Evolutionary conservation across 2,888 invertebrate species (phyloP), one percentile per base, ranked within the genome.

Genomic region (Siphlonurus alternatus): DNA sequence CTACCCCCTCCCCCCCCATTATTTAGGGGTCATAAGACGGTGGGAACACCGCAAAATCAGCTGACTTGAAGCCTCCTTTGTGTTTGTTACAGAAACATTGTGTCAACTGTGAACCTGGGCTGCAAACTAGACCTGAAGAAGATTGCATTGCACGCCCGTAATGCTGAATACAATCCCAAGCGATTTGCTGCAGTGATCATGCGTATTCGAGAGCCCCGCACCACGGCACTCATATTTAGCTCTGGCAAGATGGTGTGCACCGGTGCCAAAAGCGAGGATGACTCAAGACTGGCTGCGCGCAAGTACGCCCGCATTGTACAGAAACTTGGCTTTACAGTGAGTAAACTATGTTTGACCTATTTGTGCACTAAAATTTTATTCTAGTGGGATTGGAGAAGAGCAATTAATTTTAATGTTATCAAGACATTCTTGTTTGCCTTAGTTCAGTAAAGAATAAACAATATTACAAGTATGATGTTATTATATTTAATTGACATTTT

Each of bases 111-210:
- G 0, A 98, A 96, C 76, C 78, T 99, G 63, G 91, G 88, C 71
- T 96, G 96, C 75, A 93, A 93, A 77, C 78, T 98, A 69, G 97
- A 99, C 74, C 79, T 99, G 66, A 97, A 98, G 73, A 93, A 92
- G 77, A 99, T 99, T 70, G 97, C 98, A 0, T 78, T 98, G 1
- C 96, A 96, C 75, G 97, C 98, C 0, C 86, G 98, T 74, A 99
- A 99, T 79, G 98, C 98, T 1, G 98, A 99, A 76, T 99, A 98
- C 74, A 99, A 99, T 76, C 98, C 98, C 7, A 98, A 98, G 77
- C 88, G 98, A 72, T 99, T 99, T 80, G 96, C 97, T 62, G 98
- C 98, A 53, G 97, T 99, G 2, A 98, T 99, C 64, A 99, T 99
- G 98, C 76, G 87, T 71, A 87, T 87, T 69, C 82, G 97, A 73